Base-by-base conservation (phyloP, 1,140 invertebrate species). In the Caenorhabditis inopinata region DNA sequence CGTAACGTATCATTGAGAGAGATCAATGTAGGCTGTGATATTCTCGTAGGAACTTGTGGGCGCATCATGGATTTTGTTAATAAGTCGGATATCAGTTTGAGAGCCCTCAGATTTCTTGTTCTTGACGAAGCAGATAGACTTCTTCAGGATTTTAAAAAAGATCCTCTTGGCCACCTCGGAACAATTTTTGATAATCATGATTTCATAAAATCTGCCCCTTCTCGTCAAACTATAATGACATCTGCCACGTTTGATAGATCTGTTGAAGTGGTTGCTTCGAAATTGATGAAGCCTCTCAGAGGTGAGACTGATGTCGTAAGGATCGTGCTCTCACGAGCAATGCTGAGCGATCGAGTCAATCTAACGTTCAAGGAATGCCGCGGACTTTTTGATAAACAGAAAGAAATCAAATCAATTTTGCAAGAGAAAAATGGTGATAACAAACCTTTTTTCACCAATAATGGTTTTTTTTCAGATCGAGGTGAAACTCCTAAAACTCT, bases 71-170 rank as follows among this genome's bases (percentile, higher is more conserved):
- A 76, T 51, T 38, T 51, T 5, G 16, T 53, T 3, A 6, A 42
- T 29, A 38, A 23, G 29, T 9, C 18, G n/a, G n/a, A 32, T 4
- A 23, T 76, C 21, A 47, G 23, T n/a, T 23, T 48, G 9, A 6
- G 1, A 11, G 2, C 14, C 38, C 47, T 76, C 47, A 48, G 18
- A 6, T 76, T 35, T 32, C 25, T 76, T 16, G 75, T 76, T 11
- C 14, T 76, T 1, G 75, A 76, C 18, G 75, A 76, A 18, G 75
- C 75, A 1, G 75, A 76, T 53, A 25, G 75, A 18, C 46, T 76
- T 18, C 32, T 76, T 6, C 46, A 76, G 23, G 75, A 49, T 18
- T 2, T 9, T 1, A 47, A 29, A 18, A 23, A 75, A 2, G 42
- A 48, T n/a, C 46, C 42, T 6, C 7, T 4, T n/a, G 73, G 73